Evolutionary conservation across 2,888 invertebrate species (phyloP), one percentile per base, ranked within the genome.

Genomic region (Spisula subtruncata): DNA sequence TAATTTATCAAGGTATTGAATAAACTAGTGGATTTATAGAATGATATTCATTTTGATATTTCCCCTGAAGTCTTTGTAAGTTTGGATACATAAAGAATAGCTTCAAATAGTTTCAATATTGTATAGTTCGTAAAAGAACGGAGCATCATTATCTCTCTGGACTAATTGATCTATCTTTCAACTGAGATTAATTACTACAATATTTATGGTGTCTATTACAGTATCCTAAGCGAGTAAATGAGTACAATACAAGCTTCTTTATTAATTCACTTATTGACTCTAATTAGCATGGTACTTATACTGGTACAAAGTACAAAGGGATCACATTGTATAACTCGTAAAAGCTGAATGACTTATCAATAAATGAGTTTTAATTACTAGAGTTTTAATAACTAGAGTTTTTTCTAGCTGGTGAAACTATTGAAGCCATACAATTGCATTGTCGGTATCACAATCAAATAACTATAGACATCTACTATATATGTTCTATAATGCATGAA

Each of bases 1-100:
- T 66, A 25, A 66, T 66, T 66, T 66, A 66, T 66, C 12, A 66
- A 66, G 60, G 60, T 25, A n/a, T 66, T 66, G 60, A 66, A 66
- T 66, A 25, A 66, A 66, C 60, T 25, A 25, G 25, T n/a, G 60
- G 25, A 25, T 25, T 25, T 12, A 66, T n/a, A 25, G 25, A 66
- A 66, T 25, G 60, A 66, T 66, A 66, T 66, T 66, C 60, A 66
- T 25, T 41, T n/a, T 66, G 60, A 0, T n/a, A 12, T 18, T 66
- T 66, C n/a, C 60, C 60, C 60, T n/a, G 1, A 25, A n/a, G 25
- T 66, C 60, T 66, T 66, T 60, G 60, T n/a, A 60, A n/a, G 60
- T 20, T n/a, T 25, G 25, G 60, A 66, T 41, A 41, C 41, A 8
- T 41, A 5, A 2, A 5, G 60, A 25, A 66, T 5, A 41, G 25